Percentiles rank a stretch among this genome's conserved stretches.
Conservation (phyloP, 1,140 invertebrate species). For the Drosophila pectinifera region DNA sequence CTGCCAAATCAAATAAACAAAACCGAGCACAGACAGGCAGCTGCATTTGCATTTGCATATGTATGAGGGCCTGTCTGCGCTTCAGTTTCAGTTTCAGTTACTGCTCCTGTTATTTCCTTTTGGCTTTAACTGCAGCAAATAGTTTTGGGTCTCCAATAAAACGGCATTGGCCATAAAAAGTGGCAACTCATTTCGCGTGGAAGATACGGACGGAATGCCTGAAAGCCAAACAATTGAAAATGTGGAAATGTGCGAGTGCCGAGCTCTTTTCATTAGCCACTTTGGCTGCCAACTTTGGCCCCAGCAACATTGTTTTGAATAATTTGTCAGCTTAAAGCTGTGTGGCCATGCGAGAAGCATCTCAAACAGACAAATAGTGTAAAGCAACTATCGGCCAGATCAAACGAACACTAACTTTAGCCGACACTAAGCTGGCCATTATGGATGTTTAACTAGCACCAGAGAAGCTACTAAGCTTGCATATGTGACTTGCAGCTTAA, state of each 20-base stretch:
- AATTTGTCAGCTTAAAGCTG: slow-evolving; percentile 62
- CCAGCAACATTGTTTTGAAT: slow-evolving; percentile 76
- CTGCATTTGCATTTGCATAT: slow-evolving; percentile 78
- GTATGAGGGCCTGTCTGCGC: slow-evolving; percentile 48
- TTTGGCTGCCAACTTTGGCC: slow-evolving; percentile 62
- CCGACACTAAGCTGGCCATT: slow-evolving; percentile 63
- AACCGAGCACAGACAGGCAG: slow-evolving; percentile 30
- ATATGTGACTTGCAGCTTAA: slow-evolving; percentile 11
- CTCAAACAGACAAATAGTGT: slow-evolving; percentile 12
- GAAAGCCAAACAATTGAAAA: slow-evolving; percentile 50
- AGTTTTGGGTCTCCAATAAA: slow-evolving; percentile 70
- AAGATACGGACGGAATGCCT: slow-evolving; percentile 40
- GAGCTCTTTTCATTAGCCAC: slow-evolving; percentile 64
- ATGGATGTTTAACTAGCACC: slow-evolving; percentile 31
- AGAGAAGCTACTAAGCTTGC: slow-evolving; percentile 20
- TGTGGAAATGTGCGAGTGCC: slow-evolving; percentile 9
- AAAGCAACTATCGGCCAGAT: slow-evolving; percentile 10
- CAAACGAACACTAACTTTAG: slow-evolving; percentile 24
- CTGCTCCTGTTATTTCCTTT: slow-evolving; percentile 52
- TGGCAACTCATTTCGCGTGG: slow-evolving; percentile 55
- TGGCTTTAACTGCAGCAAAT: slow-evolving; percentile 60
- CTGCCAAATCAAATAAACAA: slow-evolving; percentile 38
- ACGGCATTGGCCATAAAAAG: slow-evolving; percentile 76
- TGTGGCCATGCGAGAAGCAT: slow-evolving; percentile 17
- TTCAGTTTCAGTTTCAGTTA: slow-evolving; percentile 35